Conservation (phyloP, 1,140 invertebrate species). For the Colletes latitarsis region DNA sequence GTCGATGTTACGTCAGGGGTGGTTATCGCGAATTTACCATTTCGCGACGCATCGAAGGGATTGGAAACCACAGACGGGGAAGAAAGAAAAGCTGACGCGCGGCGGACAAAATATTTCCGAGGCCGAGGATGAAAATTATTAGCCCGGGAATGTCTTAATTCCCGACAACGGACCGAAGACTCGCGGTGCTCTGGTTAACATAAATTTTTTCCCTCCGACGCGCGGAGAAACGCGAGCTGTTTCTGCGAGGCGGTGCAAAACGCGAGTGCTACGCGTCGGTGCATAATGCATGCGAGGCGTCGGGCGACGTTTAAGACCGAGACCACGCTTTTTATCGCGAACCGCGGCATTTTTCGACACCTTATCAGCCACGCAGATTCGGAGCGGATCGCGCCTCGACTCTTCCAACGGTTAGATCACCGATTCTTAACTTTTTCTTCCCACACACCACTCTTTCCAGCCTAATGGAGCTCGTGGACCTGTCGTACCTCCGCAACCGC, state of each 20-base stretch:
- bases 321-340: neutral
- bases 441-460: no score
- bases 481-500: no score
- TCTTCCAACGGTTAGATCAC: no score
- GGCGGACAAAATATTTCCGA: slow-evolving; percentile 73
- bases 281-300: slow-evolving; percentile 60
- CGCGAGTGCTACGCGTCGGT: slow-evolving; percentile 33
- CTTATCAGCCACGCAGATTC: slow-evolving; percentile 18
- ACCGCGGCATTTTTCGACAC: neutral
- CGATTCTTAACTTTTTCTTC: no score
- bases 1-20: neutral
- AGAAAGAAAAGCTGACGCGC: neutral
- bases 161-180: slow-evolving; percentile 49
- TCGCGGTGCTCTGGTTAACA: slow-evolving; percentile 64
- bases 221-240: slow-evolving; percentile 32
- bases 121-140: slow-evolving; percentile 76
- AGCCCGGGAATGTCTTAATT: slow-evolving; percentile 79
- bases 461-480: no score
- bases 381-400: neutral
- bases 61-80: no score
- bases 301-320: slow-evolving; percentile 45
- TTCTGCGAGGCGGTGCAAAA: slow-evolving; percentile 40
- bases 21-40: neutral
- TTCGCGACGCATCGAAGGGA: neutral
- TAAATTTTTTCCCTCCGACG: slow-evolving; percentile 61